Conservation (phyloP, 1,140 invertebrate species). For the Branchinecta lindahli region DNA sequence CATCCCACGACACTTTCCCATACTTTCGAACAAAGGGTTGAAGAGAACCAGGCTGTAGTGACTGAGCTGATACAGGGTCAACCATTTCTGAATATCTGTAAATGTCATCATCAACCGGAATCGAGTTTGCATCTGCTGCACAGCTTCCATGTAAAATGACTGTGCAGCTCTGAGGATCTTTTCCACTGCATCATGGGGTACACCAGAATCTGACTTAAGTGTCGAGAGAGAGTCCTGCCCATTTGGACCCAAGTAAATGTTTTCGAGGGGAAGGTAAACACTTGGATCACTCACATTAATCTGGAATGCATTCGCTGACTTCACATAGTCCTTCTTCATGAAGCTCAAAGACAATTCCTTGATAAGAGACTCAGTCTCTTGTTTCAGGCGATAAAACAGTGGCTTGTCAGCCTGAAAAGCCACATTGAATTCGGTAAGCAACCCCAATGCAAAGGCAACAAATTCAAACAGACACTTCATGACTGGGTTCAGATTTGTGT, state of each 20-base stretch:
- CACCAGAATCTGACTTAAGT: background rate
- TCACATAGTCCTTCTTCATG: conserved; percentile 21
- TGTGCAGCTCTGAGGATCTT: background rate
- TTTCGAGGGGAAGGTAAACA: background rate
- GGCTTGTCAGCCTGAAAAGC: conserved; percentile 27
- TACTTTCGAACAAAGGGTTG: background rate
- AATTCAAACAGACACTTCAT: conserved; percentile 28
- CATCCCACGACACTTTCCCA: conserved; percentile 3
- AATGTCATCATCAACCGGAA: conserved; percentile 7
- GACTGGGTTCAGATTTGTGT: conserved; percentile 27
- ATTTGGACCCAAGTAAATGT: conserved; percentile 4
- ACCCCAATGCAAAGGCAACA: conserved; percentile 25
- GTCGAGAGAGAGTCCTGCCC: too few species aligned
- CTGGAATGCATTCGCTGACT: conserved; percentile 17
- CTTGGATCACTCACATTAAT: background rate
- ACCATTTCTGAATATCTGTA: background rate
- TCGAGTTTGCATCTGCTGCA: background rate
- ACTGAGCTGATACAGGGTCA: background rate
- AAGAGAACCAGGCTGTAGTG: background rate
- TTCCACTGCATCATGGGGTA: background rate
- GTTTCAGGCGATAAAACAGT: conserved; percentile 24
- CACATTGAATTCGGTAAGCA: conserved; percentile 27
- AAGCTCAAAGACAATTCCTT: conserved; percentile 20
- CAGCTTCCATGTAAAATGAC: conserved; percentile 8
- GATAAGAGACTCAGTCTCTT: conserved; percentile 22